phyloP scores from a whole-genome alignment of 2,113 vertebrate species.

The Actinemys pallida region DNA sequence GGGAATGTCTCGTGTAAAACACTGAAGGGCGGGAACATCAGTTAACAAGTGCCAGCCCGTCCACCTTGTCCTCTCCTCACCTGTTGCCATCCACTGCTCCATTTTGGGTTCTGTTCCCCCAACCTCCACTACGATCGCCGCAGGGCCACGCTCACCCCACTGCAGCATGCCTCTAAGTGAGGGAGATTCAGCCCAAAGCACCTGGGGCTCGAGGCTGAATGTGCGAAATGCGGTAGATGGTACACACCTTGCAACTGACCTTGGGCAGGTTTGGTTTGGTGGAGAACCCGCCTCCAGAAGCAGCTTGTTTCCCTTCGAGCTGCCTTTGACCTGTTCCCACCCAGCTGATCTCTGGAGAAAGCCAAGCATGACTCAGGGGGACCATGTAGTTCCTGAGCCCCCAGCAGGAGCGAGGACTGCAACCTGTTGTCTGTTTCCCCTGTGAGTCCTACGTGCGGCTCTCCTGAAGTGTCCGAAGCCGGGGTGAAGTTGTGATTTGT shows the following conservation, averaged over 20 bases:
- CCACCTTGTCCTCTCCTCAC: background rate
- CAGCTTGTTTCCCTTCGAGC: background rate
- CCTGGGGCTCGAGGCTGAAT: background rate
- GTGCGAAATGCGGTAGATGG: background rate
- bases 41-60: constrained; percentile 76
- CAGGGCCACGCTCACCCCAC: background rate
- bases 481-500: constrained; percentile 34
- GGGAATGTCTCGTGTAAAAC: constrained; percentile 92
- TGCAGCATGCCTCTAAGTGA: fast-evolving
- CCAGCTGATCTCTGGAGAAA: background rate
- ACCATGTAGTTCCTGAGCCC: background rate
- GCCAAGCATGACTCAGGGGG: fast-evolving
- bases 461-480: constrained; percentile 2
- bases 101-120: background rate
- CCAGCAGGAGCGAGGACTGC: fast-evolving
- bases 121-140: background rate
- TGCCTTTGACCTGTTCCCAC: background rate
- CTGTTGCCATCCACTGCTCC: background rate
- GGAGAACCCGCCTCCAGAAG: background rate
- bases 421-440: fast-evolving
- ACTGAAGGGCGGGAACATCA: constrained; percentile 93
- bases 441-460: background rate
- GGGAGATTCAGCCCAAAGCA: background rate
- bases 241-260: background rate
- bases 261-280: background rate